Percentiles rank a stretch among this genome's conserved stretches.
Evolutionary conservation across 2,888 invertebrate species (phyloP).

Genomic region (Hirtodrosophila alboralis): DNA sequence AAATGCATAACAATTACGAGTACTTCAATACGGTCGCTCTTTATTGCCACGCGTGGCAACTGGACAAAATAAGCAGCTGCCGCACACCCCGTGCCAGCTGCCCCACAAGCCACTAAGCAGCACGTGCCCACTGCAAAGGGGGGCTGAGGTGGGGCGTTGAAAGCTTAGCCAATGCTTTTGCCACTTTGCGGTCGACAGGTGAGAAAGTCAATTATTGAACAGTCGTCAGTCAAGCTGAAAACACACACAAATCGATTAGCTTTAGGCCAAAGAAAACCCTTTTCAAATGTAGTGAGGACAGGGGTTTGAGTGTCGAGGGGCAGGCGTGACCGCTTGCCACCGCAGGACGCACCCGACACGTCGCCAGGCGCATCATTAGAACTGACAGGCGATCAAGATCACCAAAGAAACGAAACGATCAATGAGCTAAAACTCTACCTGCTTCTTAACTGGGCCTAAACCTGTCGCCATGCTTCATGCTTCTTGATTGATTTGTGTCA

Average conservation of each 20-base stretch:
- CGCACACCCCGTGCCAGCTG: conserved; percentile 38
- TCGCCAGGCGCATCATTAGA: conserved; percentile 69
- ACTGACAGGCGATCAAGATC: conserved; percentile 68
- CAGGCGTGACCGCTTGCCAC: conserved; percentile 54
- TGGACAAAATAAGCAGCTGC: conserved; percentile 43
- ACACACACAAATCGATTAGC: conserved; percentile 8
- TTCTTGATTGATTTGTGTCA: conserved; percentile 74
- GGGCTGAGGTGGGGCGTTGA: background rate
- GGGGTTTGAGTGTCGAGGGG: background rate
- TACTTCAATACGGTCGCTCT: conserved; percentile 29
- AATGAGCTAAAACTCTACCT: conserved; percentile 41
- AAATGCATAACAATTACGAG: conserved; percentile 69
- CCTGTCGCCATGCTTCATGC: conserved; percentile 2
- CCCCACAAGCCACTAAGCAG: conserved; percentile 46
- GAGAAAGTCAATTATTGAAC: conserved; percentile 71
- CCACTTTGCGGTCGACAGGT: conserved; percentile 63
- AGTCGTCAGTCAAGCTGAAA: conserved; percentile 48
- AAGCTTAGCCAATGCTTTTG: conserved; percentile 27
- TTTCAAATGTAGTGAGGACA: conserved; percentile 32
- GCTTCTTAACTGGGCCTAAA: conserved; percentile 4
- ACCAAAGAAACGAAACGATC: conserved; percentile 22
- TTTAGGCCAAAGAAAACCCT: conserved; percentile 41
- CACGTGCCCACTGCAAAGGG: conserved; percentile 50
- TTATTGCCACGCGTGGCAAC: conserved; percentile 55
- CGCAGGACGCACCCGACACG: conserved; percentile 73